Percentiles rank a stretch among this genome's conserved stretches.
phyloP scores from a whole-genome alignment of 2,888 invertebrate species.

The Cremastinae sp. region DNA sequence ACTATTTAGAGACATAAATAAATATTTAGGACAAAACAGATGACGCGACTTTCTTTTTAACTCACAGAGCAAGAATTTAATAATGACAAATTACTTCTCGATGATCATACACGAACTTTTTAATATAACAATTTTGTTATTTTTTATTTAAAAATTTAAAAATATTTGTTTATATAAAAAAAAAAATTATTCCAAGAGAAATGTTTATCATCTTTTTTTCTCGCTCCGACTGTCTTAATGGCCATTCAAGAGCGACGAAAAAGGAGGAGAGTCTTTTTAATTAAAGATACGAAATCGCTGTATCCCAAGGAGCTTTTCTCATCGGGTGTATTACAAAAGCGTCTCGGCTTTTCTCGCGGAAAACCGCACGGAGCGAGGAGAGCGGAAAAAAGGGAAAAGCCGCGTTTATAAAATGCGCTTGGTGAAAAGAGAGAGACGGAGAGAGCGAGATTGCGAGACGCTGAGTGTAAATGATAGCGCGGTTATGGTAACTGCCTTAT shows the following conservation, averaged over 20 bases:
- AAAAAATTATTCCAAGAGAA: neutral
- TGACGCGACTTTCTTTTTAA: slow-evolving; percentile 43
- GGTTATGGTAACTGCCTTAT: slow-evolving; percentile 73
- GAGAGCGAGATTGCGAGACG: slow-evolving; percentile 54
- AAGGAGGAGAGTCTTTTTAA: slow-evolving; percentile 74
- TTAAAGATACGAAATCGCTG: slow-evolving; percentile 77
- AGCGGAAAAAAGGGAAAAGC: slow-evolving; percentile 15
- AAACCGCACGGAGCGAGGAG: slow-evolving; percentile 16
- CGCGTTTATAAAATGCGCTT: neutral
- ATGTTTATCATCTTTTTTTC: slow-evolving; percentile 7
- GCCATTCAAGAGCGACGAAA: slow-evolving; percentile 44
- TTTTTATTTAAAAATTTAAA: too few relatives aligned
- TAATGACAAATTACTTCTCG: too few relatives aligned
- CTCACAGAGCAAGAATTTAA: too few relatives aligned
- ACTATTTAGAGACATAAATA: slow-evolving; percentile 14
- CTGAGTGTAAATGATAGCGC: slow-evolving; percentile 79
- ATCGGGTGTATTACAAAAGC: slow-evolving; percentile 46
- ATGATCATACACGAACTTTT: too few relatives aligned
- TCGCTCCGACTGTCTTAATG: neutral
- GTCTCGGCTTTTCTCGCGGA: slow-evolving; percentile 50
- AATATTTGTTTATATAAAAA: too few relatives aligned
- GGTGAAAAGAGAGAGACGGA: slow-evolving; percentile 3
- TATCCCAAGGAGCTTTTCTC: slow-evolving; percentile 64
- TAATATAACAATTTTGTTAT: too few relatives aligned
- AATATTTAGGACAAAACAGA: slow-evolving; percentile 47